These are phyloP conservation scores for Ptiloglossa arizonensis DNA, from an alignment of 1,140 invertebrate genomes.

Conservation along the genomic window DNA sequence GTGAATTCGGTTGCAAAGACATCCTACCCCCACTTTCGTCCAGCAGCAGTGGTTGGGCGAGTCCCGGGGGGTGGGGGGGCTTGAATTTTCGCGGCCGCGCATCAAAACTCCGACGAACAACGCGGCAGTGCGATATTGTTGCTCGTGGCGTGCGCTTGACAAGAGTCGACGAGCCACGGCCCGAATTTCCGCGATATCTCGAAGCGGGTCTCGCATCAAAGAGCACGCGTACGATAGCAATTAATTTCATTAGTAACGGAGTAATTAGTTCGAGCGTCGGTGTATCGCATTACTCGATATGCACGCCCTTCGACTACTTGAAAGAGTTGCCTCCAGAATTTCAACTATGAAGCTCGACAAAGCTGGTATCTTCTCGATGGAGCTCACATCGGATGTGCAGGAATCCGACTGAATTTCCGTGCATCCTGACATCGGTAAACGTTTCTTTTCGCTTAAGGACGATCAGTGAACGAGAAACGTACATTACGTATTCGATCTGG, in stretches of 20 bases:
- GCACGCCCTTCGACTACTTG: background rate
- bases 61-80: too few species aligned
- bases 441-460: too few species aligned
- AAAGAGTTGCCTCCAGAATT: background rate
- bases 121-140: background rate
- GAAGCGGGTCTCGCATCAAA: conserved; percentile 38
- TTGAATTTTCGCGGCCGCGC: conserved; percentile 16
- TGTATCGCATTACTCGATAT: background rate
- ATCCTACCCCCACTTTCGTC: background rate
- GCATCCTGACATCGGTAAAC: background rate
- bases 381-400: too few species aligned
- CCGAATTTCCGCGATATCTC: conserved; percentile 43
- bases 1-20: background rate
- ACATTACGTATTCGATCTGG: too few species aligned
- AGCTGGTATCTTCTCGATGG: background rate
- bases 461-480: too few species aligned
- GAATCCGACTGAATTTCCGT: background rate
- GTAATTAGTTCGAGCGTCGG: conserved; percentile 45
- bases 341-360: background rate
- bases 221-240: conserved; percentile 46
- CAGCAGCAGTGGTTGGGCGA: too few species aligned
- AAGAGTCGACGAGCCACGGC: conserved; percentile 6
- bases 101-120: background rate
- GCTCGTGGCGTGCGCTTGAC: conserved; percentile 42
- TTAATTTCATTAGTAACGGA: conserved; percentile 58